A percentile compares a stretch with the other conserved stretches of the same genome.
These are phyloP conservation scores for Megaceryle alcyon DNA, from an alignment of 2,797 vertebrate genomes.

Conservation along the genomic window DNA sequence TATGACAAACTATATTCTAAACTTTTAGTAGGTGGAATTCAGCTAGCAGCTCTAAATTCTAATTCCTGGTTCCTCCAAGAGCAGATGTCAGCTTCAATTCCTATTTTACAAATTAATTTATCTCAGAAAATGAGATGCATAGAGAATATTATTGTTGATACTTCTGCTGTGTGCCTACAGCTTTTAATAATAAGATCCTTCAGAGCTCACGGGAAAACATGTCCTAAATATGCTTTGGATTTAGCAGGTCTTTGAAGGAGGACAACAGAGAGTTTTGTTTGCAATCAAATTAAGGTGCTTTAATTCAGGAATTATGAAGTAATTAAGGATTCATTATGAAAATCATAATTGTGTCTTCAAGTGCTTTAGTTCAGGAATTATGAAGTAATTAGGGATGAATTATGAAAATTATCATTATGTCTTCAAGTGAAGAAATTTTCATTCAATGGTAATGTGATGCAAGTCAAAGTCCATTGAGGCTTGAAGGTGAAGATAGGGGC, in stretches of 20 bases:
- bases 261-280: slow-evolving; percentile 27
- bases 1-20: background rate
- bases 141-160: slow-evolving; percentile 12
- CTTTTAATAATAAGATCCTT: background rate
- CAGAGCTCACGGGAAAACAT: background rate
- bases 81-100: slow-evolving; percentile 33
- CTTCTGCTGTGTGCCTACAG: background rate
- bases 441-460: background rate
- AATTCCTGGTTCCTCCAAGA: background rate
- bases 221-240: slow-evolving; percentile 17
- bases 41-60: background rate
- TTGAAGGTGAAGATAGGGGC: slow-evolving; percentile 5
- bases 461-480: background rate
- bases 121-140: background rate
- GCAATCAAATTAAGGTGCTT: slow-evolving; percentile 30
- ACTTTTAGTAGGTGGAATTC: background rate
- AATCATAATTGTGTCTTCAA: slow-evolving; percentile 31
- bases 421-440: slow-evolving; percentile 37
- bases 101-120: slow-evolving; percentile 41
- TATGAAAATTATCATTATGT: slow-evolving; percentile 16
- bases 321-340: slow-evolving; percentile 34
- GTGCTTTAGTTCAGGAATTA: slow-evolving; percentile 12
- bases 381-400: slow-evolving; percentile 30
- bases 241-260: slow-evolving; percentile 1
- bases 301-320: slow-evolving; percentile 16